Percentiles rank a stretch among this genome's conserved stretches.
These are phyloP conservation scores for Xiphophorus birchmanni DNA, from an alignment of 2,797 vertebrate genomes.

Conservation along the genomic window DNA sequence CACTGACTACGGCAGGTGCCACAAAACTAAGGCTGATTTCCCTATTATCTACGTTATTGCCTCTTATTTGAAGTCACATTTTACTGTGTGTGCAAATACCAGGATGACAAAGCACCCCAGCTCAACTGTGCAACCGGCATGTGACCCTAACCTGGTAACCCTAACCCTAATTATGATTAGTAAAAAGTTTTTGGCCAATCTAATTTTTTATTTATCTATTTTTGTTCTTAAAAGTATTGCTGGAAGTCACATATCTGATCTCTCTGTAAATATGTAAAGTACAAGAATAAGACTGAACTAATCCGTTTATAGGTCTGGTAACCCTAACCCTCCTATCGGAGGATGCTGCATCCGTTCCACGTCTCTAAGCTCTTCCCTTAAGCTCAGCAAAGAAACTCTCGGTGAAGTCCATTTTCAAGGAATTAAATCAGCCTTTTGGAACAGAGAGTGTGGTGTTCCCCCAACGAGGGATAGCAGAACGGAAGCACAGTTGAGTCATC, in stretches of 20 bases:
- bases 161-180: too few species aligned
- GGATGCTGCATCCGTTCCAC: constrained; percentile 70
- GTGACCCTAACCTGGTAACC: too few species aligned
- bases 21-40: neutral
- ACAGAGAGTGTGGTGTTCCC: constrained; percentile 34
- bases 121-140: constrained; percentile 59
- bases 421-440: constrained; percentile 65
- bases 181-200: too few species aligned
- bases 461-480: constrained; percentile 13
- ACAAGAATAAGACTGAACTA: too few species aligned
- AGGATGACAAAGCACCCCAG: constrained; percentile 36
- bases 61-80: constrained; percentile 19
- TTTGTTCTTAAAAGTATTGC: too few species aligned
- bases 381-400: constrained; percentile 61
- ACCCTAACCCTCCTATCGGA: constrained; percentile 63
- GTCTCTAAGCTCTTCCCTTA: constrained; percentile 56
- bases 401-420: constrained; percentile 62
- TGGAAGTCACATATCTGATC: too few species aligned
- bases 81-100: constrained; percentile 23
- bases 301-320: too few species aligned
- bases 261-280: too few species aligned
- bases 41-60: neutral
- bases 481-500: constrained; percentile 28
- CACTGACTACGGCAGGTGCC: neutral
- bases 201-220: too few species aligned